Percentiles rank a stretch among this genome's conserved stretches.
phyloP scores from a whole-genome alignment of 1,140 invertebrate species.

The Drosophila ficusphila region DNA sequence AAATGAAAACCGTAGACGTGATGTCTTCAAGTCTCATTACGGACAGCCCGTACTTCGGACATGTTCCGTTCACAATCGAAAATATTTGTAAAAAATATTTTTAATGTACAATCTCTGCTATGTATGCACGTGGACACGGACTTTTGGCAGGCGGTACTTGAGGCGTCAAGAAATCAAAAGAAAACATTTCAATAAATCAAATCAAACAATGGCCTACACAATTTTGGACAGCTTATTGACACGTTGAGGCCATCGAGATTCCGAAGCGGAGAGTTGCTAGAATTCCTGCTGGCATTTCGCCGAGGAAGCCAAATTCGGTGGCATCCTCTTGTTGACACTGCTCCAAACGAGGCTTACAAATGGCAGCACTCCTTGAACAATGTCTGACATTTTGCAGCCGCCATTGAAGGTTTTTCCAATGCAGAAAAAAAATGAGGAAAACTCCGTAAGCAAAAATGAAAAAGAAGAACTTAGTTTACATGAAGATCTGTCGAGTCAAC shows the following conservation, averaged over 20 bases:
- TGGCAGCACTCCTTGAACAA: constrained; percentile 50
- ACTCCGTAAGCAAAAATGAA: constrained; percentile 1
- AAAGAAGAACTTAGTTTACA: constrained; percentile 50
- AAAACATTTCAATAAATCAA: constrained; percentile 73
- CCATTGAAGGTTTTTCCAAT: constrained; percentile 45
- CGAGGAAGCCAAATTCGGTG: constrained; percentile 25
- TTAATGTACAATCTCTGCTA: constrained; percentile 39
- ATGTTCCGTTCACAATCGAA: constrained; percentile 8
- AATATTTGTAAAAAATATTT: constrained; percentile 11
- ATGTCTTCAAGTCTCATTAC: constrained; percentile 39
- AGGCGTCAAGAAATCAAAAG: constrained; percentile 57
- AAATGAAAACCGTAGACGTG: constrained; percentile 42
- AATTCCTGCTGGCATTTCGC: constrained; percentile 31
- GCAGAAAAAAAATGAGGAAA: constrained; percentile 16
- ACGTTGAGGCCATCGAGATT: constrained; percentile 23
- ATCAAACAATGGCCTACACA: constrained; percentile 42
- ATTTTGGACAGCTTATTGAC: constrained; percentile 51
- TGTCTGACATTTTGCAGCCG: constrained; percentile 59
- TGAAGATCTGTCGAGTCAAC: constrained; percentile 61
- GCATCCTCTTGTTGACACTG: constrained; percentile 30
- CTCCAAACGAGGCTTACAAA: constrained; percentile 43
- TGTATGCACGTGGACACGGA: constrained; percentile 18
- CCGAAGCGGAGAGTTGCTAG: constrained; percentile 5
- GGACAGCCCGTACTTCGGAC: constrained; percentile 25
- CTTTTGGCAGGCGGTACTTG: constrained; percentile 44